Base-by-base conservation (phyloP, 2,888 invertebrate genomes). In the Thecophora atra region DNA sequence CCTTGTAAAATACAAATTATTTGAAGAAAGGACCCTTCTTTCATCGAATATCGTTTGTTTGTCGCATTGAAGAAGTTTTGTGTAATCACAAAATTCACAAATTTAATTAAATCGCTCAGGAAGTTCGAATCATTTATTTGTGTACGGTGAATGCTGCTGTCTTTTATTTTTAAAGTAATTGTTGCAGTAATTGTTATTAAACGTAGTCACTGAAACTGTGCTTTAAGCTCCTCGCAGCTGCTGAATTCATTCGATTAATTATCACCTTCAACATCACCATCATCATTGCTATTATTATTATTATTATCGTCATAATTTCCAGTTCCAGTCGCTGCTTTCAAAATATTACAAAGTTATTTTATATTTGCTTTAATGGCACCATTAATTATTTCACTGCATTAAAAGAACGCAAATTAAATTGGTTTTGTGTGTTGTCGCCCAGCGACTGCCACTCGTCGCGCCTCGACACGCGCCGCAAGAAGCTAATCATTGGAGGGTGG, bases 41-140 rank as follows among this genome's bases (percentile, higher is more conserved):
- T n/a, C n/a, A n/a, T n/a, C n/a, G n/a, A n/a, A n/a, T n/a, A n/a
- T 65, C 26, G 28, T 65, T 21, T 65, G 51, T 52, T n/a, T 42
- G 19, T 44, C 13, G 21, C 42, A 64, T n/a, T 64, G 42, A 64
- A 69, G 63, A 42, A 30, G 52, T 52, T 66, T 17, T 19, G 52
- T 66, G 62, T 19, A 51, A 70, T 70, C 47, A 42, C 37, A 51
- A 73, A 75, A 75, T 74, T 76, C 72, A 73, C 73, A 76, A 74
- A 74, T 76, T 76, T 76, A 76, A 76, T 76, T 76, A 75, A 75
- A 73, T 73, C 13, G 66, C 52, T 30, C 24, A 58, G 66, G 58
- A 62, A 26, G 72, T 67, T 37, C 17, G 66, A 58, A n/a, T n/a
- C n/a, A n/a, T n/a, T n/a, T n/a, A n/a, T n/a, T n/a, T n/a, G n/a